Evolutionary conservation across 2,888 invertebrate genomes (phyloP).

Genomic region (Philonicus albiceps): DNA sequence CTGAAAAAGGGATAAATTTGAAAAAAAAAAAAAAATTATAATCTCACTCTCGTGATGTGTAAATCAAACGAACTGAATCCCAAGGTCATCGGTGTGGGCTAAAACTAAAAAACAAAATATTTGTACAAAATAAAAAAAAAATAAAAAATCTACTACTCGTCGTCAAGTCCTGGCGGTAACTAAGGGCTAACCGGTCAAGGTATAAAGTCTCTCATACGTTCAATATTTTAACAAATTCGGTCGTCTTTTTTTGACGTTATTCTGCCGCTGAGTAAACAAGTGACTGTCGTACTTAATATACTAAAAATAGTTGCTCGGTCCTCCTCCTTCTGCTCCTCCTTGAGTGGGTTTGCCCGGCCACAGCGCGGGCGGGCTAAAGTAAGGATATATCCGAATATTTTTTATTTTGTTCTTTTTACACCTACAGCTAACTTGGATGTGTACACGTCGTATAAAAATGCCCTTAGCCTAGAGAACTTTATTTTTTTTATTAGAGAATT

Average conservation of each 20-base stretch:
- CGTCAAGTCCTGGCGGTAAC: constrained; percentile 7
- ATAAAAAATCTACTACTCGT: background rate
- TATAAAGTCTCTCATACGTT: constrained; percentile 21
- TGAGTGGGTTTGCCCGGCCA: background rate
- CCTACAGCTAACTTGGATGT: constrained; percentile 17
- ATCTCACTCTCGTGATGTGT: constrained; percentile 1
- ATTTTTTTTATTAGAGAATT: background rate
- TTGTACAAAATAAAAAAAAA: constrained; percentile 3
- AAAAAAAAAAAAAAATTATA: background rate
- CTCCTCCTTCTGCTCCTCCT: background rate
- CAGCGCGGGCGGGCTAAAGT: background rate
- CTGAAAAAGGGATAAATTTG: background rate
- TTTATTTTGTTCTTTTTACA: background rate
- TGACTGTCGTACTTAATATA: background rate
- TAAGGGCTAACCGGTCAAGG: constrained; percentile 3
- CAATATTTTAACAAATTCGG: constrained; percentile 25
- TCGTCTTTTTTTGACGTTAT: background rate
- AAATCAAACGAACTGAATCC: background rate
- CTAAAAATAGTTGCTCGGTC: background rate
- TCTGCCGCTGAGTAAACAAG: constrained; percentile 14
- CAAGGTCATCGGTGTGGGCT: background rate
- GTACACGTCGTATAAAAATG: constrained; percentile 39
- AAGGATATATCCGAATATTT: background rate
- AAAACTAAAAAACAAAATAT: constrained; percentile 18
- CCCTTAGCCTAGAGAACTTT: constrained; percentile 10